phyloP scores from a whole-genome alignment of 2,888 invertebrate genomes.

The Drosophila acutilabella region DNA sequence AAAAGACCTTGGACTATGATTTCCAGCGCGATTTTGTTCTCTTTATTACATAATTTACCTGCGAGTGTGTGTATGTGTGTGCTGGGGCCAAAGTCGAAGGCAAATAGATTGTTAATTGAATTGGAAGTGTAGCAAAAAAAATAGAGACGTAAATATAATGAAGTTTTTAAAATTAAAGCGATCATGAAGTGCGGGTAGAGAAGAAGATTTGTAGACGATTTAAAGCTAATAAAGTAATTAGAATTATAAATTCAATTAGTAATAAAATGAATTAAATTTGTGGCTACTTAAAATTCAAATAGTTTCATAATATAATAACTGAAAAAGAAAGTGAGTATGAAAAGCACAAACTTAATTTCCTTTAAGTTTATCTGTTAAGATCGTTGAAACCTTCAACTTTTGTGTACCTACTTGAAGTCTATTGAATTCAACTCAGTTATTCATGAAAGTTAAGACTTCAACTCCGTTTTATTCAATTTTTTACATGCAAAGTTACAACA shows the following conservation, averaged over 20 bases:
- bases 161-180: slow-evolving; percentile 14
- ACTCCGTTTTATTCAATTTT: slow-evolving; percentile 6
- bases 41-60: slow-evolving; percentile 70
- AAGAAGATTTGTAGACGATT: neutral
- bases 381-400: neutral
- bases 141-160: slow-evolving; percentile 17
- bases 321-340: too few relatives aligned
- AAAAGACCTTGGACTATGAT: slow-evolving; percentile 71
- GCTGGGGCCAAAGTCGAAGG: slow-evolving; percentile 59
- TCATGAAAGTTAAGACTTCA: slow-evolving; percentile 11
- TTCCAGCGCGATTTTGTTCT: slow-evolving; percentile 58
- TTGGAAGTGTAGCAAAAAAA: slow-evolving; percentile 49
- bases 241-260: neutral
- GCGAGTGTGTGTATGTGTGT: slow-evolving; percentile 30
- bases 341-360: neutral
- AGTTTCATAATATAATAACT: too few relatives aligned
- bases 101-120: slow-evolving; percentile 72
- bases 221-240: slow-evolving; percentile 5
- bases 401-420: neutral
- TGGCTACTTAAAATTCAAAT: too few relatives aligned
- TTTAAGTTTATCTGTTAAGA: neutral
- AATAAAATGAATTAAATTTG: too few relatives aligned
- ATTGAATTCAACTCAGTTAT: slow-evolving; percentile 2
- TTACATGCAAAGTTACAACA: slow-evolving; percentile 38
- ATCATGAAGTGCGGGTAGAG: neutral